Conservation (phyloP, 2,113 vertebrate genomes). For the Corapipo altera region DNA sequence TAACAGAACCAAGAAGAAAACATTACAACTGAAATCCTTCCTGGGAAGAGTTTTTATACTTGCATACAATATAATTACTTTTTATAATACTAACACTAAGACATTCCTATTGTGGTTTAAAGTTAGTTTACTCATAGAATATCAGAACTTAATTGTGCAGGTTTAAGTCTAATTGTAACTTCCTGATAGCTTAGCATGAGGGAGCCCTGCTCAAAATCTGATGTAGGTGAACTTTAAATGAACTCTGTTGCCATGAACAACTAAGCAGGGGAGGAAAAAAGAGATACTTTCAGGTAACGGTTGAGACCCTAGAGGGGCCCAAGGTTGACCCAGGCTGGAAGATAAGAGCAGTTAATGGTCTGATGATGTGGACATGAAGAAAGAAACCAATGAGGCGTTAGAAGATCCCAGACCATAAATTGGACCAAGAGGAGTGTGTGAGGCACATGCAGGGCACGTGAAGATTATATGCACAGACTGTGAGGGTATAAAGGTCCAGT, state of each 20-base stretch:
- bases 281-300: background rate
- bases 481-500: background rate
- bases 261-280: background rate
- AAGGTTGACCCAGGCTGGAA: background rate
- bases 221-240: background rate
- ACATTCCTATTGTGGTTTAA: background rate
- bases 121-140: background rate
- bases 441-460: background rate
- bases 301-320: background rate
- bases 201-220: background rate
- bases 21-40: background rate
- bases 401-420: background rate
- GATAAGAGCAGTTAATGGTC: background rate
- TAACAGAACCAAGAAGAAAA: background rate
- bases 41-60: background rate
- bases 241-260: background rate
- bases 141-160: background rate
- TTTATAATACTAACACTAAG: background rate
- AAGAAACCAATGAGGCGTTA: background rate
- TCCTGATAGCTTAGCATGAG: background rate
- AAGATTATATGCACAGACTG: fast-evolving
- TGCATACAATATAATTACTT: background rate
- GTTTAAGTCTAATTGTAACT: background rate
- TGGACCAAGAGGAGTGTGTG: background rate
- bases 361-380: background rate